Conservation (phyloP, 2,888 invertebrate genomes). For the Apamea epomidion region DNA sequence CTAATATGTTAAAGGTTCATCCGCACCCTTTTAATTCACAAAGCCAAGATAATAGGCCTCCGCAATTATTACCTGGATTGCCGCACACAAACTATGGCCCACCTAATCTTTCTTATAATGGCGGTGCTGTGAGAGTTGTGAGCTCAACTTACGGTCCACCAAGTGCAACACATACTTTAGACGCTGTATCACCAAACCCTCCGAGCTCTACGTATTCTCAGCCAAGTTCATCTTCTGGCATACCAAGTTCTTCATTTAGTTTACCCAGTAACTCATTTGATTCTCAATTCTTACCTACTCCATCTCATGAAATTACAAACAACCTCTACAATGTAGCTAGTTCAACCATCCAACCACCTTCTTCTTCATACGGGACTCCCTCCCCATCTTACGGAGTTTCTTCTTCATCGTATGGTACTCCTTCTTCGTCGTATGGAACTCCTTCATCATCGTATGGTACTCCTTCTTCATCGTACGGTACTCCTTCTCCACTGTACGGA, state of each 20-base stretch:
- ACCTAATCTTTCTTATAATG: slow-evolving; percentile 72
- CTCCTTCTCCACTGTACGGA: slow-evolving; percentile 63
- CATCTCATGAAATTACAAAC: slow-evolving; percentile 62
- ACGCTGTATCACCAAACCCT: slow-evolving; percentile 78
- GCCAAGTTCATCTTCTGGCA: slow-evolving; percentile 71
- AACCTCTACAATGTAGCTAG: slow-evolving; percentile 68
- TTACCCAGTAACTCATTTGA: slow-evolving; percentile 51
- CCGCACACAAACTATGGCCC: slow-evolving; percentile 81
- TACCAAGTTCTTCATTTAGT: slow-evolving; percentile 62
- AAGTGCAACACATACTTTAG: slow-evolving; percentile 78
- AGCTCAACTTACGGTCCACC: slow-evolving; percentile 83
- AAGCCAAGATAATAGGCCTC: slow-evolving; percentile 69
- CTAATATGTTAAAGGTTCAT: slow-evolving; percentile 73
- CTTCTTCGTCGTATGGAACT: slow-evolving; percentile 68
- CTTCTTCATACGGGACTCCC: slow-evolving; percentile 65
- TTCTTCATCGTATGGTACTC: slow-evolving; percentile 64
- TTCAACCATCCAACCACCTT: slow-evolving; percentile 74
- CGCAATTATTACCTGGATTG: slow-evolving; percentile 72
- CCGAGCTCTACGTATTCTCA: slow-evolving; percentile 74
- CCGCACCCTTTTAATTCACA: slow-evolving; percentile 76
- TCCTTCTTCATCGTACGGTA: slow-evolving; percentile 69
- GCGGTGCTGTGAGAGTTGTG: slow-evolving; percentile 67
- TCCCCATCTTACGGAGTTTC: slow-evolving; percentile 68
- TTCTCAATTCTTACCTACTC: slow-evolving; percentile 65
- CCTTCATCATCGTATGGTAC: slow-evolving; percentile 70